Percentiles rank a stretch among this genome's conserved stretches.
Conservation (phyloP, 2,113 vertebrate species). For the Cryptomyrus ogoouensis region DNA sequence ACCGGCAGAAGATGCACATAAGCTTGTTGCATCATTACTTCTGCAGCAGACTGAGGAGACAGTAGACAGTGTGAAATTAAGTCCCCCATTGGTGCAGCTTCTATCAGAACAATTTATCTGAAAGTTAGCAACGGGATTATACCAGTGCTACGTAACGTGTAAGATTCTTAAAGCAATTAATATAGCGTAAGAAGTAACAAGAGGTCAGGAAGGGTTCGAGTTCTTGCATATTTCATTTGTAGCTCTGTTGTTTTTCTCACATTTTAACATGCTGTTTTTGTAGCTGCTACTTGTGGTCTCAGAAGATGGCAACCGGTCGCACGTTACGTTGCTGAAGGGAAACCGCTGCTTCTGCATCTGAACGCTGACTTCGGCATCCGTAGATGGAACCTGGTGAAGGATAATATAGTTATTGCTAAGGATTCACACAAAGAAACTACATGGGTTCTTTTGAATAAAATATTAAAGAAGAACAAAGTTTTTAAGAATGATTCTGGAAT, state of each 20-base stretch:
- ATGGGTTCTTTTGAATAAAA: conserved; percentile 32
- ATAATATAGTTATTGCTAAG: not conserved
- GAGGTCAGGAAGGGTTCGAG: not conserved
- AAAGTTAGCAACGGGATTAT: not conserved
- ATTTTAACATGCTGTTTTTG: not conserved
- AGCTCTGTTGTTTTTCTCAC: not conserved
- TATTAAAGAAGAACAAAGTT: conserved; percentile 33
- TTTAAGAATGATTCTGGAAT: conserved; percentile 35
- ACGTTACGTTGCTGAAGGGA: conserved; percentile 27
- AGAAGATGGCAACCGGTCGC: not conserved
- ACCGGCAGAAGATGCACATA: too few species aligned
- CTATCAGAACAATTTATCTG: not conserved
- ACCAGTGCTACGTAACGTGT: not conserved
- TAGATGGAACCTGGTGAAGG: not conserved
- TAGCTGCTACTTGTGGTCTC: not conserved
- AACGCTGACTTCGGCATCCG: not conserved
- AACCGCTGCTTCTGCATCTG: conserved; percentile 27
- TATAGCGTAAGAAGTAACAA: not conserved
- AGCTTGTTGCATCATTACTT: too few species aligned
- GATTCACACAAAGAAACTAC: not conserved
- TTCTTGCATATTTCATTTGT: not conserved
- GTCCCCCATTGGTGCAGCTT: not conserved
- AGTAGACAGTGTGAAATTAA: too few species aligned
- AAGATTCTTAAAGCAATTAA: not conserved
- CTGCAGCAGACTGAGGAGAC: too few species aligned